phyloP scores from a whole-genome alignment of 1,140 invertebrate genomes.

The Cherax destructor region DNA sequence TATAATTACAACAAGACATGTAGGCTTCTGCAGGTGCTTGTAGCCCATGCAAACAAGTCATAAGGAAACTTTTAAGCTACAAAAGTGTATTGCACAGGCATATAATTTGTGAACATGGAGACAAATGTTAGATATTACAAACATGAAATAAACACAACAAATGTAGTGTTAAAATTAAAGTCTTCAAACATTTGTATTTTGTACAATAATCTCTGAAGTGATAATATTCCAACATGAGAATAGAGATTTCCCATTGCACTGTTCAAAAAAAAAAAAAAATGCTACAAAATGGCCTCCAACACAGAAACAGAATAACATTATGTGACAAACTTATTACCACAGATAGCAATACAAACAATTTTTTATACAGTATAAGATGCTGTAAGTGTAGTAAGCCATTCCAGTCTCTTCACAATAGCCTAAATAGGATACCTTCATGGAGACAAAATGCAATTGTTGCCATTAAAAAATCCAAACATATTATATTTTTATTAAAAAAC shows the following conservation, averaged over 20 bases:
- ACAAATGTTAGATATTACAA: constrained; percentile 63
- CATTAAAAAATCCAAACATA: not conserved
- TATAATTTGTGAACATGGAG: constrained; percentile 62
- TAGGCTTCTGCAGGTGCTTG: constrained; percentile 61
- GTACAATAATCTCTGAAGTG: not conserved
- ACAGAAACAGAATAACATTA: not conserved
- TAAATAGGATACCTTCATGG: not conserved
- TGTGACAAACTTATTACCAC: not conserved
- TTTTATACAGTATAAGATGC: not conserved
- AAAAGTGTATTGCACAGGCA: constrained; percentile 65
- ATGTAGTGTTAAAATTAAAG: constrained; percentile 35
- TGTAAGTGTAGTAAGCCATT: not conserved
- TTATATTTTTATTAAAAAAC: not conserved
- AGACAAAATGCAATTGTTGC: not conserved
- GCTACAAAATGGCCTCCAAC: not conserved
- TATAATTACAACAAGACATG: constrained; percentile 49
- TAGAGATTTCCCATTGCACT: not conserved
- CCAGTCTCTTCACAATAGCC: not conserved
- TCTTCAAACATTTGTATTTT: constrained; percentile 26
- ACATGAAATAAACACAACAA: constrained; percentile 49
- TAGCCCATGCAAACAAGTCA: constrained; percentile 65
- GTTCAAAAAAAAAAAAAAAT: not conserved
- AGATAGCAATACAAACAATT: not conserved
- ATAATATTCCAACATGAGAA: not conserved
- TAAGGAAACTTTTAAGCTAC: constrained; percentile 59